Evolutionary conservation across 2,888 invertebrate genomes (phyloP), one percentile per base, ranked within the genome.

Genomic region (Dolomedes plantarius): DNA sequence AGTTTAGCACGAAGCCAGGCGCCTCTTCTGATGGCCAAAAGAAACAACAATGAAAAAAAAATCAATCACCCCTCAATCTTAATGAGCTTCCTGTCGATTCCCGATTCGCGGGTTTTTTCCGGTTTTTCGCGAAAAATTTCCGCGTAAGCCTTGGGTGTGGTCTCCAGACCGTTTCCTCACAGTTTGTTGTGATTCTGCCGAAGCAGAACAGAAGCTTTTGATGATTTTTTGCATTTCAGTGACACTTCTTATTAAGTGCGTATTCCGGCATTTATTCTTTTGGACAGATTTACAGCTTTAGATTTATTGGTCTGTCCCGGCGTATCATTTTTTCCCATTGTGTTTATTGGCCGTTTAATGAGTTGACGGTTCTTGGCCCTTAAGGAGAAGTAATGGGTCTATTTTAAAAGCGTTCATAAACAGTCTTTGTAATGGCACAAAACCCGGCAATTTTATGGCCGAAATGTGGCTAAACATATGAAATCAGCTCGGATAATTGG

Each of bases 61-160:
- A 64, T 77, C 83, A 85, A 77, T 83, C 76, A 76, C 65, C 56
- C 72, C 27, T 32, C 65, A 62, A 73, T 72, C 68, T 77, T 85
- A 85, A 85, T 68, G 83, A 85, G 72, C 67, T 85, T 85, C 83
- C 83, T 77, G 83, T 78, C 77, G 72, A 85, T 85, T 85, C 77
- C 77, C 72, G 77, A 36, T 64, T 56, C 36, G 50, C 3, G 29
- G 16, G 50, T 73, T 67, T 73, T 77, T 67, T 64, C 39, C 27
- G 56, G 50, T 77, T 85, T 77, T 32, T 41, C 77, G 5, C 75
- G 76, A 68, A 85, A 85, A 72, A 2, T 56, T 77, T 41, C 68
- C 19, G 39, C 9, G 32, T 9, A 56, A 27, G 46, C 56, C 41
- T 28, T 67, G 83, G 83, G 83, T 77, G 83, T 85, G 83, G 83